Evolutionary conservation across 2,888 invertebrate genomes (phyloP), one percentile per base, ranked within the genome.

Genomic region (Apodemia mormo): DNA sequence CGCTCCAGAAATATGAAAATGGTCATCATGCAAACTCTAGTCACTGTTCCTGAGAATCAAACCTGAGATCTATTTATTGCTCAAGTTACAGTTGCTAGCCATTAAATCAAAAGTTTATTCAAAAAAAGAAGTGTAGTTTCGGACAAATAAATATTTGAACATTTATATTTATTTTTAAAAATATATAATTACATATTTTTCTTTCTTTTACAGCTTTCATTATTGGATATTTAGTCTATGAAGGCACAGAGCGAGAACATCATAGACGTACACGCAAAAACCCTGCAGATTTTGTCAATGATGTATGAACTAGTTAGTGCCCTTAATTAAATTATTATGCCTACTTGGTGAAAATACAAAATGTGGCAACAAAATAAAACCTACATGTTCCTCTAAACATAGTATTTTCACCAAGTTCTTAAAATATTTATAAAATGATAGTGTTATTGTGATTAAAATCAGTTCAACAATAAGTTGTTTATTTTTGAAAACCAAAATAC

Each of bases 261-360:
- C 81, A 86, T 10, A 85, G 93, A 65, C 80, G 93, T 22, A 81
- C 85, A 70, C 94, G 96, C 80, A 97, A 97, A 83, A 95, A 96
- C 82, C 96, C 96, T 72, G 94, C 94, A 77, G 95, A 96, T 80
- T 96, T 87, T 84, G 96, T 93, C 81, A 95, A 96, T 92, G 96
- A 96, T 86, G 88, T 89, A 83, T 92, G 86, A 86, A 70, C 29
- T 10, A 69, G 29, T 70, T 54, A 54, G 65, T 65, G 33, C 5
- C 9, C 12, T 37, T n/a, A 61, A 61, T 69, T 30, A 56, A 68
- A 64, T 49, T 29, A n/a, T 22, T n/a, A 61, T 68, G 3, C 45
- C 14, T 14, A 49, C 14, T 72, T 75, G 67, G 70, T 69, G 61
- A 68, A 68, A 68, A 69, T 70, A 72, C 71, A 69, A 70, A 67